phyloP scores from a whole-genome alignment of 2,888 invertebrate species.

The Trichacis sp. region DNA sequence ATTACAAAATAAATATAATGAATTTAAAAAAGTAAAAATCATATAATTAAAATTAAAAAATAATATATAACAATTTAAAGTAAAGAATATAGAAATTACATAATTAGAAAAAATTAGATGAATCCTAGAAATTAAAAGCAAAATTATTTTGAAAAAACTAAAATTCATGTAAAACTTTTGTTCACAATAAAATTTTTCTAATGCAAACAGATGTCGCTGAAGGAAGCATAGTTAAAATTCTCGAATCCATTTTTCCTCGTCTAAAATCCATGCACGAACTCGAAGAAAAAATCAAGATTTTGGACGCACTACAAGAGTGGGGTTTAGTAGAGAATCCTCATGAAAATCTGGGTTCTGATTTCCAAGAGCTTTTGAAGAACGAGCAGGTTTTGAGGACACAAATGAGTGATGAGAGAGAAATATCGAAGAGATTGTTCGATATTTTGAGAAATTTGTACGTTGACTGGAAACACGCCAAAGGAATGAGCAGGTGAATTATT shows the following conservation, averaged over 20 bases:
- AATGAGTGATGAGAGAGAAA: conserved; percentile 52
- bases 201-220: conserved; percentile 55
- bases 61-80: no score
- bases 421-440: conserved; percentile 56
- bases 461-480: conserved; percentile 64
- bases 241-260: conserved; percentile 60
- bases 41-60: no score
- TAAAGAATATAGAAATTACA: no score
- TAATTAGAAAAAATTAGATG: no score
- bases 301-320: conserved; percentile 61
- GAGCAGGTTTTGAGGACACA: conserved; percentile 52
- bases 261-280: conserved; percentile 52
- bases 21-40: no score
- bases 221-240: conserved; percentile 56
- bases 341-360: conserved; percentile 57
- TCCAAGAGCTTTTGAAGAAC: conserved; percentile 57
- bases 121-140: no score
- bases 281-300: conserved; percentile 55
- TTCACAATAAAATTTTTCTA: conserved; percentile 12
- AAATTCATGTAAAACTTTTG: no score
- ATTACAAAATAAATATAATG: no score
- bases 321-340: conserved; percentile 58
- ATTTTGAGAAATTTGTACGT: conserved; percentile 62
- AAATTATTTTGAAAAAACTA: no score
- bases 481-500: conserved; percentile 56